These are phyloP conservation scores for Brachynemurus nebulosus DNA, from an alignment of 2,888 invertebrate genomes.

Conservation along the genomic window DNA sequence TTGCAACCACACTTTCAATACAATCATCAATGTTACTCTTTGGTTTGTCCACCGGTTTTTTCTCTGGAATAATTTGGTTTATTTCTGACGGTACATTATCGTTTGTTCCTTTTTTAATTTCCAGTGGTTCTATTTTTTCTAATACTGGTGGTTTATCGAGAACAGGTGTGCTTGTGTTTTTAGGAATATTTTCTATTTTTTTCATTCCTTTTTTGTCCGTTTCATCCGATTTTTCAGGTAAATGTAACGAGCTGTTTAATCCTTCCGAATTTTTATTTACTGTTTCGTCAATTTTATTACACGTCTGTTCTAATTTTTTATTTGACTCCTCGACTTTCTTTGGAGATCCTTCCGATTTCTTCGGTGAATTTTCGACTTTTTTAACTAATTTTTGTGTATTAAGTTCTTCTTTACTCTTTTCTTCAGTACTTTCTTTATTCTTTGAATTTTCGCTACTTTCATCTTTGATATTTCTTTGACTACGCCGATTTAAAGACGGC, in stretches of 20 bases:
- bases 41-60: too few relatives aligned
- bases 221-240: too few relatives aligned
- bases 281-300: too few relatives aligned
- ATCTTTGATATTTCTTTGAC: neutral
- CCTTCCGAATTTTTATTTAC: too few relatives aligned
- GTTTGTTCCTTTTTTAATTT: too few relatives aligned
- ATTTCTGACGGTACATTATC: too few relatives aligned
- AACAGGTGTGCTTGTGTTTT: too few relatives aligned
- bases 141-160: neutral
- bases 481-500: conserved; percentile 2
- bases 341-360: too few relatives aligned
- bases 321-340: neutral
- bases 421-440: neutral
- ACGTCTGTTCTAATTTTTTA: neutral
- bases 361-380: neutral
- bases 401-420: neutral
- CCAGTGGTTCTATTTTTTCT: neutral
- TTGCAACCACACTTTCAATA: neutral
- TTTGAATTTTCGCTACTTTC: neutral
- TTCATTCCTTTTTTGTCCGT: too few relatives aligned
- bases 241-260: too few relatives aligned
- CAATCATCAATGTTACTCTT: neutral
- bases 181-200: too few relatives aligned
- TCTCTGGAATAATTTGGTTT: too few relatives aligned
- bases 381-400: neutral